phyloP scores from a whole-genome alignment of 2,888 invertebrate genomes.

The Acanthosepion pharaonis region DNA sequence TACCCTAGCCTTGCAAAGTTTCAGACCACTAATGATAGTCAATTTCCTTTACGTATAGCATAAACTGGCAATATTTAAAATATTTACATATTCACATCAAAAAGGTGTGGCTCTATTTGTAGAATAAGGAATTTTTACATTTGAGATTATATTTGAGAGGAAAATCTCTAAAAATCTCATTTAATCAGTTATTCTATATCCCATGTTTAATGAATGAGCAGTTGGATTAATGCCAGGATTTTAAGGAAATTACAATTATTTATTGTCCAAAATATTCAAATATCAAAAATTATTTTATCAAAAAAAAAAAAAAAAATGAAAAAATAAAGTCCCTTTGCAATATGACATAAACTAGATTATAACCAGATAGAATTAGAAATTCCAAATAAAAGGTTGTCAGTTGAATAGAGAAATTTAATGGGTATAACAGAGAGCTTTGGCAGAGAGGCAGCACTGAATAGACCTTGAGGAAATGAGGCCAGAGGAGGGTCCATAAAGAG shows the following conservation, averaged over 20 bases:
- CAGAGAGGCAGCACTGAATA: background rate
- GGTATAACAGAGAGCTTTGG: conserved; percentile 20
- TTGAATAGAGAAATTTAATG: conserved; percentile 23
- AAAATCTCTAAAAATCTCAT: background rate
- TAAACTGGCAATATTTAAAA: background rate
- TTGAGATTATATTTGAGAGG: background rate
- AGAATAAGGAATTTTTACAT: background rate
- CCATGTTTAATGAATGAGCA: background rate
- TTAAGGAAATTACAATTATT: background rate
- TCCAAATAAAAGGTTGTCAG: background rate
- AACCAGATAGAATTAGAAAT: conserved; percentile 17
- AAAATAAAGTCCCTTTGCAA: background rate
- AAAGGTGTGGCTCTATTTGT: too few relatives aligned
- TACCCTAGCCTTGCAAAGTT: background rate
- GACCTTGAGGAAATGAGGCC: background rate
- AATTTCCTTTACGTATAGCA: background rate
- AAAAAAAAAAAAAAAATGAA: background rate
- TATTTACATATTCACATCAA: too few relatives aligned
- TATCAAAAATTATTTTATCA: background rate
- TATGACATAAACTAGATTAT: background rate
- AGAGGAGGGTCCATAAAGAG: background rate
- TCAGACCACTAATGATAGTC: background rate
- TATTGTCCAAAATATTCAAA: background rate
- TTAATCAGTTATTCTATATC: background rate
- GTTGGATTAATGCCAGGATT: background rate